A percentile compares a stretch with the other conserved stretches of the same genome.
phyloP scores from a whole-genome alignment of 2,113 vertebrate genomes.

The Solea solea region DNA sequence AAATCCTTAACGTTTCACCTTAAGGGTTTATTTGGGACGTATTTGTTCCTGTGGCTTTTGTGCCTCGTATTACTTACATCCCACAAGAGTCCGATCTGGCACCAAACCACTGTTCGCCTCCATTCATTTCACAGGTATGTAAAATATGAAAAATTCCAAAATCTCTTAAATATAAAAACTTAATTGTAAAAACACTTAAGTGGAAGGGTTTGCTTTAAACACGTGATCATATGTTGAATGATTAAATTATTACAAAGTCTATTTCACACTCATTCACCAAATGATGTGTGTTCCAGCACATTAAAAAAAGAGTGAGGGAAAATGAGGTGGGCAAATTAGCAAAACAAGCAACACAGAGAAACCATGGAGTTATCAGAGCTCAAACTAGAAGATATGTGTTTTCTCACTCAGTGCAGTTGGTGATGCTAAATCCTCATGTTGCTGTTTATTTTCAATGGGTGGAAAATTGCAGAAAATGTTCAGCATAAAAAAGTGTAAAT shows the following conservation, averaged over 20 bases:
- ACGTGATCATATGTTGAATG: background rate
- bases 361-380: no score
- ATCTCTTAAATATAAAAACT: conserved; percentile 46
- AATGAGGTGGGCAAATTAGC: no score
- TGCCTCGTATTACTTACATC: background rate
- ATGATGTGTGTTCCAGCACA: no score
- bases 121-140: background rate
- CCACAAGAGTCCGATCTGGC: background rate
- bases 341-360: no score
- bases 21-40: conserved; percentile 21
- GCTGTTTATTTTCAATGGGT: no score
- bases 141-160: conserved; percentile 1
- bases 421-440: no score
- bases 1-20: conserved; percentile 52
- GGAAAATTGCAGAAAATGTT: no score
- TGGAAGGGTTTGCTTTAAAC: conserved; percentile 4
- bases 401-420: no score
- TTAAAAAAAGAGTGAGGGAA: no score
- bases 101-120: background rate
- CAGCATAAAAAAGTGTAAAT: no score
- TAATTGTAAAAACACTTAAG: conserved; percentile 38
- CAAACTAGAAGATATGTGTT: no score
- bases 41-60: background rate
- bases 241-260: background rate
- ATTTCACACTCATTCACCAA: no score